phyloP scores from a whole-genome alignment of 2,888 invertebrate species.

The Troides helena region DNA sequence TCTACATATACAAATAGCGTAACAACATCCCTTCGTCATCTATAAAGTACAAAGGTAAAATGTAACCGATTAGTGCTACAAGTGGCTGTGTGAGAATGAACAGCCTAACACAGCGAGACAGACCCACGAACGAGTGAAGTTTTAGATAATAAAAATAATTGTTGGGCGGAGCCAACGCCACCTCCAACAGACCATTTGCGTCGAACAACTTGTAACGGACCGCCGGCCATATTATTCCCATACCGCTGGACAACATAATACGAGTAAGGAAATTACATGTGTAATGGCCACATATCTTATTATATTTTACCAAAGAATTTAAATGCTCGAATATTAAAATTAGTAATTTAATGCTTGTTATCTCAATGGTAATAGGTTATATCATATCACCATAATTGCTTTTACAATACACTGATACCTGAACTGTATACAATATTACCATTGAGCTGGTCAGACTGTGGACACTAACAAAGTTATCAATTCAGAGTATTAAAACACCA shows the following conservation, averaged over 20 bases:
- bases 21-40: constrained; percentile 54
- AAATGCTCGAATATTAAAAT: not conserved
- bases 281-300: not conserved
- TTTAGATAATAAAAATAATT: constrained; percentile 75
- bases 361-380: constrained; percentile 10
- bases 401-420: not conserved
- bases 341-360: not conserved
- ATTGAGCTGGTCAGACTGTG: not conserved
- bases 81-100: constrained; percentile 31
- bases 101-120: constrained; percentile 22
- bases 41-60: constrained; percentile 59
- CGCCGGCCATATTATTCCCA: constrained; percentile 8
- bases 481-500: not conserved
- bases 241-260: constrained; percentile 9
- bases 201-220: not conserved
- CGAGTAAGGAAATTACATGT: constrained; percentile 2
- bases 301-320: not conserved
- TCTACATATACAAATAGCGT: constrained; percentile 68
- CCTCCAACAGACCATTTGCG: not conserved
- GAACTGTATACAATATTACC: not conserved
- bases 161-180: constrained; percentile 32
- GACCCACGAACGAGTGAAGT: constrained; percentile 44
- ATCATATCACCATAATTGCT: constrained; percentile 3
- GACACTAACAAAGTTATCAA: not conserved
- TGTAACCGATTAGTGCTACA: constrained; percentile 34